phyloP scores from a whole-genome alignment of 2,797 vertebrate species.

The Lepus oiostolus region DNA sequence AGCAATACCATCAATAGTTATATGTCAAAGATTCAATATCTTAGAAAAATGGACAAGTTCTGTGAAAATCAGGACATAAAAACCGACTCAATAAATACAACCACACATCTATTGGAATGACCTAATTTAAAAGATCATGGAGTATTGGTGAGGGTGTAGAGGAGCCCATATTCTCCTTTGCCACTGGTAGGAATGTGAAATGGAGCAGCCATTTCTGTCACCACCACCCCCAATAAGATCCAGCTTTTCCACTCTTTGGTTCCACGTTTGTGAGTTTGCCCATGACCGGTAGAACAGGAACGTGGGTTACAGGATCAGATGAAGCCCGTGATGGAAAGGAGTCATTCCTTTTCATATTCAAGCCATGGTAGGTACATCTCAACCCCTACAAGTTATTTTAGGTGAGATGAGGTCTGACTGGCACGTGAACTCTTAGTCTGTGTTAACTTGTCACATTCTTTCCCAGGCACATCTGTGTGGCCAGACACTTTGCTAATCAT shows the following conservation, averaged over 20 bases:
- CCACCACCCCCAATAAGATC: not conserved
- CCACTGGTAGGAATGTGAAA: not conserved
- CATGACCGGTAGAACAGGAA: not conserved
- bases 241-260: too few relatives aligned
- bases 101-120: too few relatives aligned
- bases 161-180: not conserved
- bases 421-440: not conserved
- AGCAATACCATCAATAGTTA: not conserved
- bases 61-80: not conserved
- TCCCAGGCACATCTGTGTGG: too few relatives aligned
- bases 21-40: not conserved
- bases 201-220: too few relatives aligned
- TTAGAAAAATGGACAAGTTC: not conserved
- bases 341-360: not conserved
- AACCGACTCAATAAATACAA: not conserved
- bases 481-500: not conserved
- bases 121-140: not conserved
- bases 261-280: not conserved
- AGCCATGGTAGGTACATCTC: not conserved
- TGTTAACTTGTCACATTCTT: not conserved
- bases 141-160: not conserved
- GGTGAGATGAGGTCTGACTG: not conserved
- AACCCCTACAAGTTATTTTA: not conserved
- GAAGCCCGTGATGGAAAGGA: not conserved
- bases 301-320: not conserved